phyloP scores from a whole-genome alignment of 2,797 vertebrate genomes.

The Lagocephalus sceleratus region DNA sequence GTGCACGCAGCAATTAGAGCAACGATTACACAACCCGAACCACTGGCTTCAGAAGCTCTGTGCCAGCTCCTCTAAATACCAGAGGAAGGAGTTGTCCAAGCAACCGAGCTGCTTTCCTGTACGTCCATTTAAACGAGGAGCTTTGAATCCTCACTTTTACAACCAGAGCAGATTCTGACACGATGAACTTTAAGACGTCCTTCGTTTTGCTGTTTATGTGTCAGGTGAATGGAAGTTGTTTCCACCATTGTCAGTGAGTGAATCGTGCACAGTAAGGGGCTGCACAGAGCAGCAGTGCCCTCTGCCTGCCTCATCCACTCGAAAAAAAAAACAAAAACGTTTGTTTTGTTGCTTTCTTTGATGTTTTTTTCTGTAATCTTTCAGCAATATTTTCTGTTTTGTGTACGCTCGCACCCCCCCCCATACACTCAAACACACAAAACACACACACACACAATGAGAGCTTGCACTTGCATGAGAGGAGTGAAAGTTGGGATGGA shows the following conservation, averaged over 20 bases:
- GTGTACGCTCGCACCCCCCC: not conserved
- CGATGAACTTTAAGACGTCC: too few relatives aligned
- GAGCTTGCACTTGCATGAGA: too few relatives aligned
- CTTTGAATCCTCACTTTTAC: too few relatives aligned
- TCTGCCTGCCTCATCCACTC: slow-evolving; percentile 60
- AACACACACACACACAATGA: too few relatives aligned
- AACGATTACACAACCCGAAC: not conserved
- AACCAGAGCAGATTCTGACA: too few relatives aligned
- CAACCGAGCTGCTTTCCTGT: too few relatives aligned
- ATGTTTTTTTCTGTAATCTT: not conserved
- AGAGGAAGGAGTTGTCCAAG: slow-evolving; percentile 1
- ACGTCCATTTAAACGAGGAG: not conserved
- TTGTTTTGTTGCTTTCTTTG: not conserved
- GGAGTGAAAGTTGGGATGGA: not conserved
- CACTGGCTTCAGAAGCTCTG: slow-evolving; percentile 5
- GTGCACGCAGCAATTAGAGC: slow-evolving; percentile 4
- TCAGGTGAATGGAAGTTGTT: slow-evolving; percentile 4
- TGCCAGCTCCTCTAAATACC: slow-evolving; percentile 7
- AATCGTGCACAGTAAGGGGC: slow-evolving; percentile 12
- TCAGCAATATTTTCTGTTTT: not conserved
- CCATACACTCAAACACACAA: not conserved
- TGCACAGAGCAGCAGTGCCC: slow-evolving; percentile 72
- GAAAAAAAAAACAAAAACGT: not conserved
- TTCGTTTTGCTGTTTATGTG: not conserved
- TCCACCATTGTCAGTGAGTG: slow-evolving; percentile 8